phyloP scores from a whole-genome alignment of 2,888 invertebrate genomes.

The Acronicta alni region DNA sequence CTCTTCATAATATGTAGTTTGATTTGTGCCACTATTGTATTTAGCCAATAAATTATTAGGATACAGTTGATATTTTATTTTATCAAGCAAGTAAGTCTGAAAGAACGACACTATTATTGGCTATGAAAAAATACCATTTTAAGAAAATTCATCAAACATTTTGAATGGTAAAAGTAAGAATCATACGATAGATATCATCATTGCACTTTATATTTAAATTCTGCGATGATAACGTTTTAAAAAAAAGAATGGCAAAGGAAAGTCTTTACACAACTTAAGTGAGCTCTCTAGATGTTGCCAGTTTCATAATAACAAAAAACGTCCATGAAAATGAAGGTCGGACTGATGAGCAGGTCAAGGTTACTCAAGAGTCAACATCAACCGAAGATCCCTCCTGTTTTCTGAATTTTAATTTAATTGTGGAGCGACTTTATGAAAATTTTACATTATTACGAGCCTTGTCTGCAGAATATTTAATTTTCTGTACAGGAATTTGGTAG shows the following conservation, averaged over 20 bases:
- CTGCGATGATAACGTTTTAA: too few relatives aligned
- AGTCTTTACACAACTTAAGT: neutral
- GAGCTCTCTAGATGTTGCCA: neutral
- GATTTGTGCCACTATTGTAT: too few relatives aligned
- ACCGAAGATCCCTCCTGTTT: neutral
- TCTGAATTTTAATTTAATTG: neutral
- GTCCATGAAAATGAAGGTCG: slow-evolving; percentile 19
- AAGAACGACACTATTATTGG: too few relatives aligned
- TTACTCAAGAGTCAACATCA: slow-evolving; percentile 14
- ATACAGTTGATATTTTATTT: too few relatives aligned
- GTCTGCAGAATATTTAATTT: slow-evolving; percentile 54
- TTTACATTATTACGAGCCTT: slow-evolving; percentile 7
- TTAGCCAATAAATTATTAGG: too few relatives aligned
- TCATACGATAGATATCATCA: too few relatives aligned
- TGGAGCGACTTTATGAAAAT: neutral
- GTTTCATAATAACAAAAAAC: neutral
- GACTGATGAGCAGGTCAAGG: slow-evolving; percentile 36
- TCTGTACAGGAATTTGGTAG: neutral
- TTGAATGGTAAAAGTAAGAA: too few relatives aligned
- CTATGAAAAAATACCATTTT: too few relatives aligned
- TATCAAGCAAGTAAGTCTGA: too few relatives aligned
- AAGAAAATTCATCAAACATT: too few relatives aligned
- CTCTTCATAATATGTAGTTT: too few relatives aligned
- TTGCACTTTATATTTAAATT: too few relatives aligned
- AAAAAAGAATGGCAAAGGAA: neutral